Evolutionary conservation across 2,797 vertebrate genomes (phyloP).

Genomic region (Danio kyathit): DNA sequence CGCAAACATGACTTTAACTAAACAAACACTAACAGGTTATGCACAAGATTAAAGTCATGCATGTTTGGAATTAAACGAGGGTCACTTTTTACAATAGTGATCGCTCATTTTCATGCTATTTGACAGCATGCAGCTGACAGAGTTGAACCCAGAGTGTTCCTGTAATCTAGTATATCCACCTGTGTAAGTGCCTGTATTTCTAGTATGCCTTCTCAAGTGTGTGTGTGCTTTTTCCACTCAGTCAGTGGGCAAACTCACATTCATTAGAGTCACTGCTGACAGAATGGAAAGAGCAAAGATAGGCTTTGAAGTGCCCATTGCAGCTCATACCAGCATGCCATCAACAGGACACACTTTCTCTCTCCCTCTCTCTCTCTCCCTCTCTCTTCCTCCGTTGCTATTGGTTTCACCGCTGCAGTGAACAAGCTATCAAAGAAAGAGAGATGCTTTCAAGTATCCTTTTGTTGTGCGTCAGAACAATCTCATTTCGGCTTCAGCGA

Average conservation of each 20-base stretch:
- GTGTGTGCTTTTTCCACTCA: conserved; percentile 38
- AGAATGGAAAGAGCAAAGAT: conserved; percentile 34
- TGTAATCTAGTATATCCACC: conserved; percentile 4
- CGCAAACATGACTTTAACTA: too few relatives aligned
- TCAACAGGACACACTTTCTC: not conserved
- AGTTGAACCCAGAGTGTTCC: not conserved
- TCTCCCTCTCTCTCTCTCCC: not conserved
- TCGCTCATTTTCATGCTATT: not conserved
- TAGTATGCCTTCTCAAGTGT: conserved; percentile 43
- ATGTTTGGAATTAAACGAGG: not conserved
- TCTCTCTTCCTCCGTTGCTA: too few relatives aligned
- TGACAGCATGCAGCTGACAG: not conserved
- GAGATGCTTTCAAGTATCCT: not conserved
- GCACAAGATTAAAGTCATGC: not conserved
- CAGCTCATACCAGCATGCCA: not conserved
- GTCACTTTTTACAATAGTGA: too few relatives aligned
- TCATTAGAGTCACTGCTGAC: conserved; percentile 52
- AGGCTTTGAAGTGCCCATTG: conserved; percentile 16
- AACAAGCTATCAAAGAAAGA: conserved; percentile 4
- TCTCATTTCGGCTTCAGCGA: conserved; percentile 18
- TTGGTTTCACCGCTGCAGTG: not conserved
- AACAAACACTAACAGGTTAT: not conserved
- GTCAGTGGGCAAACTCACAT: conserved; percentile 53
- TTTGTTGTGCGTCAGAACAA: conserved; percentile 13
- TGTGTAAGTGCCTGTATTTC: conserved; percentile 4